Evolutionary conservation across 2,113 vertebrate species (phyloP), one percentile per base, ranked within the genome.

Genomic region (Fregetta grallaria): DNA sequence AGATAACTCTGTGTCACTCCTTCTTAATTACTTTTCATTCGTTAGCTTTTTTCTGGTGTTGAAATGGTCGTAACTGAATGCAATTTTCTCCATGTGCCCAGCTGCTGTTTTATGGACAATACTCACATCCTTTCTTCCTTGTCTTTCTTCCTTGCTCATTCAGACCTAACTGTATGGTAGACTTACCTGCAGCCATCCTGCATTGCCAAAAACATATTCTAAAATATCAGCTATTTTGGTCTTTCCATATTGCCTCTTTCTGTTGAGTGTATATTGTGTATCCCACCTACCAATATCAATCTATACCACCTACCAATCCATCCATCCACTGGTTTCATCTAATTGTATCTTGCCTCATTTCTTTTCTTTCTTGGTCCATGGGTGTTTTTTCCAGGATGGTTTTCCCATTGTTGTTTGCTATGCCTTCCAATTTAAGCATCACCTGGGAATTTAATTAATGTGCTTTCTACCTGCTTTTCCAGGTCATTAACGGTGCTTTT

Each of bases 391-490:
- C 80, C 76, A 84, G 32, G n/a, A 42, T 44, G 47, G 15, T 84
- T 89, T 91, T n/a, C 68, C 58, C 65, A 80, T 9, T 63, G 53
- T 61, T 90, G 19, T 61, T 94, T 68, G 44, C 66, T 79, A 16
- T 5, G 55, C 52, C 20, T 94, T 70, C 77, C 38, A 62, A 44
- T 94, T 84, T 61, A 73, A 27, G 32, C 19, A 38, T 72, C 73
- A 90, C 30, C 63, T 95, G 77, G 90, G 91, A 92, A 90, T 90
- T 86, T 77, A 93, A 92, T 95, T 72, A 88, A 84, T 53, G 61
- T 32, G 53, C 20, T 73, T 71, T 86, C 55, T 59, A 50, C 23
- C 86, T 92, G 55, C 23, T 96, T 96, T 96, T 94, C 63, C 87
- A 96, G 78, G 49, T 53, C 78, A 89, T 86, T 86, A 88, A 68